Evolutionary conservation across 2,888 invertebrate genomes (phyloP), one percentile per base, ranked within the genome.

Genomic region (Crioceris asparagi): DNA sequence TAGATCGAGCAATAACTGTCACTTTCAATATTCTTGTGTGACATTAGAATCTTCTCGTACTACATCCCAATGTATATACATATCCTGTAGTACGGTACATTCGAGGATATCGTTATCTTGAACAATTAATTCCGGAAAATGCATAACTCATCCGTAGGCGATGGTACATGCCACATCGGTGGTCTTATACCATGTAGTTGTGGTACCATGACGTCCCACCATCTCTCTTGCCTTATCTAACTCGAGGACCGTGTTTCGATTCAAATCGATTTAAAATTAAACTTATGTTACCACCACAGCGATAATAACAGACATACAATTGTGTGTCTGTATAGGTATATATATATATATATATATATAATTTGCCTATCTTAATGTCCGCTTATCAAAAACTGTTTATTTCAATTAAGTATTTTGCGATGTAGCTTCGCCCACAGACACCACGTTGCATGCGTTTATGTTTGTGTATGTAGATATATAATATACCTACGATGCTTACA

Each of bases 231-330:
- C 36, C 52, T 61, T 61, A 61, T 61, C 61, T 60, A 58, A 60
- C 54, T n/a, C 52, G 55, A 49, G 55, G 57, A 50, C 55, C 56
- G 50, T 61, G 58, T 59, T 51, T 44, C 44, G 48, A 51, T 57
- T 60, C 59, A 61, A 63, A 64, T 63, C 62, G 62, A 63, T 63
- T 64, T 62, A 61, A 63, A 64, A 62, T 63, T 62, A 62, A 63
- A 62, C 57, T 55, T 55, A 57, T 63, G 64, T 64, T n/a, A n/a
- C n/a, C n/a, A n/a, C n/a, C n/a, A n/a, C 54, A 46, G 48, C 55
- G 62, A 62, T 62, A 63, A 56, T 46, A 40, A 41, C 43, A 42
- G 45, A 32, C 46, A 46, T 14, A 53, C 53, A 46, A 52, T 53
- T 53, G 50, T 53, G 53, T 58, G 53, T 50, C 12, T 12, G 4